phyloP scores from a whole-genome alignment of 2,888 invertebrate species.

The Girardia tigrina region DNA sequence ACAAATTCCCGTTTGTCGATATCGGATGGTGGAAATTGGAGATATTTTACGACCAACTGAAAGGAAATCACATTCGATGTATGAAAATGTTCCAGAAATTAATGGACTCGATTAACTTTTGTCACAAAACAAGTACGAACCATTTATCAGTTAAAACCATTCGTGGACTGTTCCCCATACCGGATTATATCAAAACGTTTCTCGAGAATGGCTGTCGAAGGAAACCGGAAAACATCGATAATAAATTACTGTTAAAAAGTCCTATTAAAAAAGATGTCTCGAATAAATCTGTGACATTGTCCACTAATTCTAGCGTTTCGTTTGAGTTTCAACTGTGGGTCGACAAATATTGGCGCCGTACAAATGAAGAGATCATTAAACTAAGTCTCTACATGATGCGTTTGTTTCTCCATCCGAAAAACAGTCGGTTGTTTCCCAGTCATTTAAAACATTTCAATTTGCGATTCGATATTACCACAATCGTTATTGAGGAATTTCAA shows the following conservation, averaged over 20 bases:
- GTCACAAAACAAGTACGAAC: background rate
- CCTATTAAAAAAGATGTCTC: background rate
- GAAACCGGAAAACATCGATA: background rate
- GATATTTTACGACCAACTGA: background rate
- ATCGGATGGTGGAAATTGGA: background rate
- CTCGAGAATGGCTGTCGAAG: background rate
- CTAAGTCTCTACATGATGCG: background rate
- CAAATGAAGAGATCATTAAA: background rate
- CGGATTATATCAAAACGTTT: background rate
- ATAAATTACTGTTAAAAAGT: background rate
- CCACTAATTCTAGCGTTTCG: background rate
- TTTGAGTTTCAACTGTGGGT: constrained; percentile 1
- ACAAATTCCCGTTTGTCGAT: background rate
- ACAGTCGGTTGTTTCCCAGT: background rate
- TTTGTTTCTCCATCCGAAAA: background rate
- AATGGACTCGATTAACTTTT: background rate
- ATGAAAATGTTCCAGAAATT: background rate
- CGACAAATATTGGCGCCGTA: background rate
- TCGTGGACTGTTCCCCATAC: background rate
- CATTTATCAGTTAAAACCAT: background rate
- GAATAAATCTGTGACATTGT: background rate
- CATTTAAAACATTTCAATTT: background rate
- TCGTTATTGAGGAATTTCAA: background rate
- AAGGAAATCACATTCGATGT: background rate
- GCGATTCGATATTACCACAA: background rate